Percentiles rank a stretch among this genome's conserved stretches.
phyloP scores from a whole-genome alignment of 2,797 vertebrate genomes.

The Furcifer pardalis region DNA sequence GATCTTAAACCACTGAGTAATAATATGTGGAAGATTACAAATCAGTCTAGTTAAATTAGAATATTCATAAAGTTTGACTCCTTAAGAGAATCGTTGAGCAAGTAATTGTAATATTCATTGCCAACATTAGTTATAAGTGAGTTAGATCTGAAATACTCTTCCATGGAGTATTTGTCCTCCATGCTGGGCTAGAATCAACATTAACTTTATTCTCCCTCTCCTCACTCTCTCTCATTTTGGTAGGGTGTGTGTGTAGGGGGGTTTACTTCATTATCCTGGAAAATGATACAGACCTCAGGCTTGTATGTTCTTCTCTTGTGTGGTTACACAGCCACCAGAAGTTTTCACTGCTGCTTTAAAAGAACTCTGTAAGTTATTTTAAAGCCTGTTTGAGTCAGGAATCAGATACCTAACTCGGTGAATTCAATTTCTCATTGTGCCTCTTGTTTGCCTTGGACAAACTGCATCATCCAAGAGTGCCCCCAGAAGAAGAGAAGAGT shows the following conservation, averaged over 20 bases:
- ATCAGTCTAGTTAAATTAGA: conserved; percentile 67
- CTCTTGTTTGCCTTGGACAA: too few species aligned
- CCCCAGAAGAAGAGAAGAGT: too few species aligned
- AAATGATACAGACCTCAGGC: not conserved
- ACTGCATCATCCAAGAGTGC: too few species aligned
- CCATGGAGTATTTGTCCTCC: not conserved
- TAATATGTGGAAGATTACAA: conserved; percentile 63
- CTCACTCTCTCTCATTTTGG: too few species aligned
- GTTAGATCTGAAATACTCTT: conserved; percentile 59
- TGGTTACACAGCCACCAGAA: not conserved
- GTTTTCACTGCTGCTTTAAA: not conserved
- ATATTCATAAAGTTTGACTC: conserved; percentile 68
- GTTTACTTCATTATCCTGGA: conserved; percentile 15
- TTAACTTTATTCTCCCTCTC: conserved; percentile 22
- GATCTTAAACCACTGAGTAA: conserved; percentile 67
- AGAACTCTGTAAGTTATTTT: too few species aligned
- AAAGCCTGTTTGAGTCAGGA: too few species aligned
- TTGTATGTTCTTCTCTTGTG: too few species aligned
- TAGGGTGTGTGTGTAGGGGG: too few species aligned
- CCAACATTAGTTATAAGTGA: conserved; percentile 31
- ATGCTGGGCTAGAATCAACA: conserved; percentile 34
- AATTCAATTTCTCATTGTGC: too few species aligned
- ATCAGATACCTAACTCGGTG: too few species aligned
- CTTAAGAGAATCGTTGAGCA: conserved; percentile 59
- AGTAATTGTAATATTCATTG: conserved; percentile 54